phyloP scores from a whole-genome alignment of 1,140 invertebrate genomes.

The Achatina immaculata region DNA sequence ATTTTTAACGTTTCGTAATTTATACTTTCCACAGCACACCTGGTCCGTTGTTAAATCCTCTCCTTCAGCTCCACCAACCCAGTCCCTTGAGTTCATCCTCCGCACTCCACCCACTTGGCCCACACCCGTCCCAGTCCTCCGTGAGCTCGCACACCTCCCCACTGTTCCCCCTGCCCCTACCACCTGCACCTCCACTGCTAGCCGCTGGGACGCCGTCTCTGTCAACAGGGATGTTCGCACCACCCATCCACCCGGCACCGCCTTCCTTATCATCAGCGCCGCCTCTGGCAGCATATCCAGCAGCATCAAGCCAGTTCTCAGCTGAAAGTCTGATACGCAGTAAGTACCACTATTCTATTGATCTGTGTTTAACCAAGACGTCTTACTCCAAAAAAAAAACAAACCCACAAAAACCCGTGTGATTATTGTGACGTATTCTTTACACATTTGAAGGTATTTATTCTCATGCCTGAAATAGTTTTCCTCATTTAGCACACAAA shows the following conservation, averaged over 20 bases:
- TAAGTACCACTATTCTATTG: constrained; percentile 44
- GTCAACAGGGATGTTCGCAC: constrained; percentile 67
- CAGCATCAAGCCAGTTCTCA: constrained; percentile 43
- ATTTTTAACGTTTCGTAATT: too few relatives aligned
- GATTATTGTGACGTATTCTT: too few relatives aligned
- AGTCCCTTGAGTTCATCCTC: constrained; percentile 38
- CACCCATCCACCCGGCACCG: constrained; percentile 65
- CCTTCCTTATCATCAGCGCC: constrained; percentile 69
- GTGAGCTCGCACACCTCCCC: constrained; percentile 63
- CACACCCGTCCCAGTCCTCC: constrained; percentile 41
- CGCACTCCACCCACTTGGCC: constrained; percentile 13
- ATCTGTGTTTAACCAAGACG: too few relatives aligned
- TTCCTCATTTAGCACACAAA: too few relatives aligned
- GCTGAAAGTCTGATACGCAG: constrained; percentile 51
- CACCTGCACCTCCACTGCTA: constrained; percentile 75
- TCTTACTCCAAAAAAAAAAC: too few relatives aligned
- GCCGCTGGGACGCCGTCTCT: constrained; percentile 72
- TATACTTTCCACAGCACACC: constrained; percentile 53
- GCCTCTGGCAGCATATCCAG: constrained; percentile 70
- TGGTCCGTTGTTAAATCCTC: constrained; percentile 46
- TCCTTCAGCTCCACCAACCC: constrained; percentile 44
- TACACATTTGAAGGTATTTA: too few relatives aligned
- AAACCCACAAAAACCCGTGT: too few relatives aligned
- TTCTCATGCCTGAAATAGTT: too few relatives aligned
- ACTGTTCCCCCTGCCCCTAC: constrained; percentile 66